These are phyloP conservation scores for Nesoenas mayeri DNA, from an alignment of 2,113 vertebrate genomes.

Conservation along the genomic window DNA sequence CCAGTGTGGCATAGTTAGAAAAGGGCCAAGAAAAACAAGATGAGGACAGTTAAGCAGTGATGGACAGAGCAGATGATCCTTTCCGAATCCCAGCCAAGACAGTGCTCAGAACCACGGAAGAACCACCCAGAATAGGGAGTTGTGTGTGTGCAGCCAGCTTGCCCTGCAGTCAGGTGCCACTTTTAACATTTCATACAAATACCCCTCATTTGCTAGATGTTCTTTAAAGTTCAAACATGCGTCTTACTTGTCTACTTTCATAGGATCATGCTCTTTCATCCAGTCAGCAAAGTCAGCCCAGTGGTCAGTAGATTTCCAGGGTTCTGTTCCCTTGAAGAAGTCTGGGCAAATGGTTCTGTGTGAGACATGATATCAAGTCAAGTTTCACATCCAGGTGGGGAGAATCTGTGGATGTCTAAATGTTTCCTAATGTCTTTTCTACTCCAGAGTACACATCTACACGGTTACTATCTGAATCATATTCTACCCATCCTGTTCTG, in stretches of 20 bases:
- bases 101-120: background rate
- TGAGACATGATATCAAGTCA: background rate
- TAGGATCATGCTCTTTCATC: slow-evolving; percentile 81
- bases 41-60: background rate
- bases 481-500: background rate
- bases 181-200: background rate
- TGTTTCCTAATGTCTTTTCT: background rate
- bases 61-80: background rate
- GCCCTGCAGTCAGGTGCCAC: background rate
- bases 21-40: background rate
- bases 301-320: slow-evolving; percentile 82
- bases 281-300: slow-evolving; percentile 84
- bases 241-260: slow-evolving; percentile 84
- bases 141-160: background rate
- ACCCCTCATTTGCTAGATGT: background rate
- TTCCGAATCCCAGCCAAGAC: background rate
- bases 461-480: background rate
- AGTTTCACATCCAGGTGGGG: background rate
- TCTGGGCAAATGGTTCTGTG: slow-evolving; percentile 86
- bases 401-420: background rate
- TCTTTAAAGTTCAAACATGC: background rate
- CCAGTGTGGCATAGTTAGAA: background rate
- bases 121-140: background rate
- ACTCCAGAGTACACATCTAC: background rate
- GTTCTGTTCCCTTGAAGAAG: slow-evolving; percentile 86